A percentile compares a stretch with the other conserved stretches of the same genome.
phyloP scores from a whole-genome alignment of 2,888 invertebrate species.

The Kryphioiulus occultus region DNA sequence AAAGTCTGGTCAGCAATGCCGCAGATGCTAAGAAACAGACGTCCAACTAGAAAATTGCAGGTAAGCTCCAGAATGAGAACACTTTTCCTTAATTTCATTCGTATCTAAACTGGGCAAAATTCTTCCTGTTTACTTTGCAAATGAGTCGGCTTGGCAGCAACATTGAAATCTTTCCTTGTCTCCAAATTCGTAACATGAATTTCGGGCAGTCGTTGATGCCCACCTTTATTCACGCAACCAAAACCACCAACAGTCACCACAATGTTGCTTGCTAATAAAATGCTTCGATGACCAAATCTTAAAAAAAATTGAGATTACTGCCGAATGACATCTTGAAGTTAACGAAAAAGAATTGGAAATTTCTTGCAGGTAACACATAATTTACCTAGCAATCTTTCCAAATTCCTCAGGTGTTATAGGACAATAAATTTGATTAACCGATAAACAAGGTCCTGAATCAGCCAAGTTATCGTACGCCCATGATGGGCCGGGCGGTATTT shows the following conservation, averaged over 20 bases:
- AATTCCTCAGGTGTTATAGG: background rate
- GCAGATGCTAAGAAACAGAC: slow-evolving; percentile 56
- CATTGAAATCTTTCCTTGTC: background rate
- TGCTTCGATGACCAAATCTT: slow-evolving; percentile 49
- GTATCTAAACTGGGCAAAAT: background rate
- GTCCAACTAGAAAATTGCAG: slow-evolving; percentile 48
- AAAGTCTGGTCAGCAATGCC: slow-evolving; percentile 56
- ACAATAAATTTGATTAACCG: background rate
- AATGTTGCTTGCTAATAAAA: slow-evolving; percentile 39
- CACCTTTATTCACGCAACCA: slow-evolving; percentile 52
- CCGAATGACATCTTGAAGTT: background rate
- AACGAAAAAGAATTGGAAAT: background rate
- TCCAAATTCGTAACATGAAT: slow-evolving; percentile 20
- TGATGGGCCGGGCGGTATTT: background rate
- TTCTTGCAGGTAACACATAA: background rate
- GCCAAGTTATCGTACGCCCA: background rate
- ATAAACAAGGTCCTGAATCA: background rate
- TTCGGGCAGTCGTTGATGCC: slow-evolving; percentile 31
- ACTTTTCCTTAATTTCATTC: background rate
- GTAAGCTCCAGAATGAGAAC: background rate
- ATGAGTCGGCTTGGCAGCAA: background rate
- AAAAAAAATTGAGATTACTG: background rate
- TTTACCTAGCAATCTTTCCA: background rate
- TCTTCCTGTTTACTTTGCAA: background rate
- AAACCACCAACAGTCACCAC: slow-evolving; percentile 55